Base-by-base conservation (phyloP, 2,888 invertebrate genomes). In the Carcina quercana region DNA sequence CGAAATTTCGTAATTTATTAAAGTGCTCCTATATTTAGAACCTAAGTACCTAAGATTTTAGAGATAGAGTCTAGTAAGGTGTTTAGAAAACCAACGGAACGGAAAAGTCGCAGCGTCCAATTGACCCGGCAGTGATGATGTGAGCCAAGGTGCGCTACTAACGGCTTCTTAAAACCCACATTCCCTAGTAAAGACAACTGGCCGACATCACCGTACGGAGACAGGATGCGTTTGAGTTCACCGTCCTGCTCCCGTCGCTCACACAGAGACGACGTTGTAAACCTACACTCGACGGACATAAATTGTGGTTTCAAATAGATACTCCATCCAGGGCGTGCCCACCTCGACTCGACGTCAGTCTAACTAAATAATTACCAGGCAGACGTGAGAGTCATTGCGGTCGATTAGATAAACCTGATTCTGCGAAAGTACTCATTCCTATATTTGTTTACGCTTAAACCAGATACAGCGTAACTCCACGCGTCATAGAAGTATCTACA, bases 201-300 rank as follows among this genome's bases (percentile, higher is more conserved):
- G 60, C 71, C 71, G 63, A 74, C 71, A 71, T 73, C 60, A 50
- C 64, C 55, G 51, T 66, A 57, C 47, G 63, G 67, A 70, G 68
- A 74, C 80, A 78, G 82, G 80, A 82, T 80, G 71, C 67, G 52
- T 54, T 47, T 54, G 59, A 67, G 76, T 73, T 70, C 72, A 74
- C 57, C 64, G 71, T 55, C 59, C 67, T 60, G 59, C 59, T 63
- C 66, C 62, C 59, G 53, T 59, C 59, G 55, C 58, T 55, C 56
- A 49, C 24, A 24, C 24, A n/a, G n/a, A n/a, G 51, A 41, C 46
- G 43, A 43, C 50, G 56, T 48, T 60, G 62, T 72, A 68, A 69
- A 73, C 66, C 61, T 59, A 74, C 64, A 69, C 72, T 63, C 53
- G 43, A 53, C 51, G 52, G 47, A 58, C 66, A 59, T 69, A 58